A percentile compares a stretch with the other conserved stretches of the same genome.
These are phyloP conservation scores for Dipus sagitta DNA, from an alignment of 2,797 vertebrate species.

Conservation along the genomic window DNA sequence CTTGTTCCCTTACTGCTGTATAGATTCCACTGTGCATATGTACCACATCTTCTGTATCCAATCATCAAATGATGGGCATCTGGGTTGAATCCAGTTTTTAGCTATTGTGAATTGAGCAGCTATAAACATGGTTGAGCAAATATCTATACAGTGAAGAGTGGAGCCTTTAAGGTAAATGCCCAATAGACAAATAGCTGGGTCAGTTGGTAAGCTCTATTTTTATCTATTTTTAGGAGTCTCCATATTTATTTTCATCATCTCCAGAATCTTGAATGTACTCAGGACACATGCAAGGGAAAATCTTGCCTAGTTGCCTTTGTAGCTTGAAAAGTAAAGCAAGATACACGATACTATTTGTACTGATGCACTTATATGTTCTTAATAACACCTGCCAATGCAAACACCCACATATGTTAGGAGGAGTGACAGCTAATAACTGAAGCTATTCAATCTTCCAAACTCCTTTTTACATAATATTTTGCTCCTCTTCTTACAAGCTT, in stretches of 20 bases:
- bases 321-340: neutral
- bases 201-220: no score
- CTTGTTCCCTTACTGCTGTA: no score
- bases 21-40: no score
- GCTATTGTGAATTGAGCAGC: no score
- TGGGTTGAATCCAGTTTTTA: no score
- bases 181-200: no score
- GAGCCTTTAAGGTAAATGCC: no score
- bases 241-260: neutral
- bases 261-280: neutral
- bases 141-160: no score
- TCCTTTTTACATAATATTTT: neutral
- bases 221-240: no score
- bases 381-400: neutral
- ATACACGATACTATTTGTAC: neutral
- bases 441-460: neutral
- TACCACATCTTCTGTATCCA: no score
- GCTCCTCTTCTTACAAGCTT: neutral
- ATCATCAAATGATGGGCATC: no score
- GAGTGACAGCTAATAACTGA: neutral
- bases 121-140: no score
- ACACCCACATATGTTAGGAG: neutral
- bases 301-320: neutral
- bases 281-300: slow-evolving; percentile 30
- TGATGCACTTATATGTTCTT: neutral